Evolutionary conservation across 1,140 invertebrate genomes (phyloP), one percentile per base, ranked within the genome.

Genomic region (Habropoda laboriosa): DNA sequence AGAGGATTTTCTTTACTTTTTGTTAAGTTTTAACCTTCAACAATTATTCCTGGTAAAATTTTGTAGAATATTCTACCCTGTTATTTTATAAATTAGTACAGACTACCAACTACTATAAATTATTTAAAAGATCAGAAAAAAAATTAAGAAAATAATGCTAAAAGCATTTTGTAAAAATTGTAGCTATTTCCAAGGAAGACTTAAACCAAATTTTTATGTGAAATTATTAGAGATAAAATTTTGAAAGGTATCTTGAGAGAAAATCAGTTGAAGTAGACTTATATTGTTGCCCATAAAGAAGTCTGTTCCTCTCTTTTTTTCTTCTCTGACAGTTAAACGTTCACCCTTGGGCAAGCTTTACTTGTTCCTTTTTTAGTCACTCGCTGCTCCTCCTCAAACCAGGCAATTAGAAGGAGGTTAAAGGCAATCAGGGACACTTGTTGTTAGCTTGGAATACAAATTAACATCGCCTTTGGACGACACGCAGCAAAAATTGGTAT

Each of bases 371-470:
- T 51, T 61, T 61, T 60, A 47, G 27, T 27, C 24, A 70, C 12
- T 21, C 47, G 18, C 47, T 21, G 13, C n/a, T n/a, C 38, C 10
- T 47, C 27, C 1, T 35, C 27, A n/a, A 72, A 47, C 24, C 57
- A 21, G 27, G 30, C 32, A 73, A 73, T 73, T 61, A 61, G 8
- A 49, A n/a, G 30, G 30, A 73, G 49, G 57, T 73, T 73, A 61
- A 73, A 49, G n/a, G 57, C 57, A 73, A 73, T 61, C 57, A 61
- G 8, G 71, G 51, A 61, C 45, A 73, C 57, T 73, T 73, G 71
- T 73, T 72, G 42, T 57, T 73, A 12, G 1, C 1, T 10, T 18
- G 8, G 30, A 38, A 60, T 72, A 47, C 7, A 73, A 73, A 73
- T 47, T 61, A 47, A 61, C 5, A n/a, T 24, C 16, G 8, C 5